Evolutionary conservation across 2,888 invertebrate species (phyloP).

Genomic region (Himalopsyche anomala): DNA sequence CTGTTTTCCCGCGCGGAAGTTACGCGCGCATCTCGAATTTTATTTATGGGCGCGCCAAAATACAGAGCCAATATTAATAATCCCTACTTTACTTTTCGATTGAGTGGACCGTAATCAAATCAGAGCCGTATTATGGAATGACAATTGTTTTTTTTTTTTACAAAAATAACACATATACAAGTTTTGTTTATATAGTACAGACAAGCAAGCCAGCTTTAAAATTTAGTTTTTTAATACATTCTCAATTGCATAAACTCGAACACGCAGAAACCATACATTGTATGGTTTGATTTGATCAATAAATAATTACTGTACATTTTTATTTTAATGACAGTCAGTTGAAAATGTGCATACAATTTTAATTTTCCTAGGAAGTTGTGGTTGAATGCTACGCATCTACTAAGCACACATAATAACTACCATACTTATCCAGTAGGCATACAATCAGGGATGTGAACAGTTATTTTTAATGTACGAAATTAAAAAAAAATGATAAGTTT

Average conservation of each 20-base stretch:
- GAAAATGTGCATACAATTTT: neutral
- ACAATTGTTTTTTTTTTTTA: too few relatives aligned
- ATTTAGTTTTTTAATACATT: too few relatives aligned
- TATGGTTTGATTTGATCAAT: neutral
- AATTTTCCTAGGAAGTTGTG: neutral
- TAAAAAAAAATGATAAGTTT: too few relatives aligned
- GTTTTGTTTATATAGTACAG: too few relatives aligned
- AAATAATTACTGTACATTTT: neutral
- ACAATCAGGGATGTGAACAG: too few relatives aligned
- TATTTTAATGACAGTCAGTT: neutral
- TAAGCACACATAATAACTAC: neutral
- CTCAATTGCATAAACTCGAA: too few relatives aligned
- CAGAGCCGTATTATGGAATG: too few relatives aligned
- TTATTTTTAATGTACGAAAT: too few relatives aligned
- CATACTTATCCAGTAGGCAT: too few relatives aligned
- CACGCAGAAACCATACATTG: neutral
- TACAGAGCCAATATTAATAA: conserved; percentile 7
- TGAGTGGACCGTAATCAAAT: too few relatives aligned
- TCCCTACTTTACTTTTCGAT: neutral
- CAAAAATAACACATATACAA: too few relatives aligned
- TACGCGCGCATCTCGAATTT: neutral
- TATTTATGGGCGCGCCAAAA: conserved; percentile 24
- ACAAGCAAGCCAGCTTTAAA: too few relatives aligned
- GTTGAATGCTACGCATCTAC: neutral
- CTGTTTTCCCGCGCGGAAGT: neutral